Evolutionary conservation across 2,113 vertebrate genomes (phyloP), one percentile per base, ranked within the genome.

Genomic region (Neolamprologus longior): DNA sequence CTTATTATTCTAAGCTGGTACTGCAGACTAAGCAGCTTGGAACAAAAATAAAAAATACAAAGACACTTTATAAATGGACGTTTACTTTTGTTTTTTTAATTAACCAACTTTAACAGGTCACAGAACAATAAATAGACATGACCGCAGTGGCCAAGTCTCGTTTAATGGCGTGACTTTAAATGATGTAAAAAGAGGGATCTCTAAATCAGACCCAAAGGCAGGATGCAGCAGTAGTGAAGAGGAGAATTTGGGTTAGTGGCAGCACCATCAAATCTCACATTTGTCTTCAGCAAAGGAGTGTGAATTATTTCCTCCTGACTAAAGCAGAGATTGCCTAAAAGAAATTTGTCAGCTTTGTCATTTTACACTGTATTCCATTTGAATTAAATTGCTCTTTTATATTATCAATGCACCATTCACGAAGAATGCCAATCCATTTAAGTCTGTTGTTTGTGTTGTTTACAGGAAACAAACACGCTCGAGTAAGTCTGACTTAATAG

Each of bases 321-420:
- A 73, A 50, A 78, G 71, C 7, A 50, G 3, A 78, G 10, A 19
- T 78, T 76, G 14, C 45, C 24, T 76, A 50, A 76, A 31, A n/a
- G 0, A 26, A n/a, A 50, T 78, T 3, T 1, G 0, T 19, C 71
- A 8, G 47, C 42, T 12, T 50, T 31, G 15, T 31, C 71, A 78
- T 26, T 78, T n/a, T 4, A 50, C 10, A 78, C 17, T 47, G 9
- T 50, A 76, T 47, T 76, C 40, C 6, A 26, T 73, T 47, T 76
- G 14, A 45, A 28, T 47, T 76, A 5, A 28, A 73, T 11, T 47
- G 6, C 68, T 26, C 8, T 73, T 8, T 12, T 14, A 11, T 1
- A 68, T 68, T 73, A 28, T 45, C 37, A 71, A 3, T 73, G 21
- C 40, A 73, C 40, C 68, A 26, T 26, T 73, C 21, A 15, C 4